phyloP scores from a whole-genome alignment of 2,888 invertebrate genomes.

The Apantesis nais region DNA sequence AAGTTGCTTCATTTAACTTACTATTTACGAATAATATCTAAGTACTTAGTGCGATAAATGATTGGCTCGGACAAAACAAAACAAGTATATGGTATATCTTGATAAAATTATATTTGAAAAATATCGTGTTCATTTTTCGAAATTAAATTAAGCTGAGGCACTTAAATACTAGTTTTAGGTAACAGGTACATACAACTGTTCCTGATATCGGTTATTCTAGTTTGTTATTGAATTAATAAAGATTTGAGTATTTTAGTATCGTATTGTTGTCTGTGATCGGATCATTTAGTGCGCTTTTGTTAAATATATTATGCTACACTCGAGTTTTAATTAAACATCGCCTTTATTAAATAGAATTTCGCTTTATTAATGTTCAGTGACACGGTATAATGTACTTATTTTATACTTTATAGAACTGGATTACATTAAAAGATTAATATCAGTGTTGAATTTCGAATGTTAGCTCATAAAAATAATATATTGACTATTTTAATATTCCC shows the following conservation, averaged over 20 bases:
- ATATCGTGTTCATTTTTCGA: too few species aligned
- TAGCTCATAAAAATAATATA: too few species aligned
- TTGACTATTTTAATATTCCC: too few species aligned
- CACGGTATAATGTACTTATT: conserved; percentile 13
- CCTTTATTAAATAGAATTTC: conserved; percentile 30
- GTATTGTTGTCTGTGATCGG: conserved; percentile 27
- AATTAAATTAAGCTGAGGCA: too few species aligned
- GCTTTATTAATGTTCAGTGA: conserved; percentile 22
- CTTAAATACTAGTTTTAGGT: conserved; percentile 13
- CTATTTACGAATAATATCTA: too few species aligned
- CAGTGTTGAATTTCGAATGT: too few species aligned
- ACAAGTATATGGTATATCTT: too few species aligned
- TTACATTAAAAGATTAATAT: too few species aligned
- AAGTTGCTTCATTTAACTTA: too few species aligned
- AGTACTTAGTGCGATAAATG: too few species aligned
- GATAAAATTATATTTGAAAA: too few species aligned
- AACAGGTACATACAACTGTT: conserved; percentile 19
- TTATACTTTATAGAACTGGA: not conserved
- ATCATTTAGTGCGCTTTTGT: conserved; percentile 32
- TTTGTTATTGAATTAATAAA: conserved; percentile 22
- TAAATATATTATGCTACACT: conserved; percentile 18
- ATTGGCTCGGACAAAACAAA: too few species aligned
- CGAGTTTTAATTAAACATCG: conserved; percentile 43
- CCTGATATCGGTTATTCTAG: not conserved
- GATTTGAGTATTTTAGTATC: conserved; percentile 21